Evolutionary conservation across 2,113 vertebrate species (phyloP).

Genomic region (Cavia aperea): DNA sequence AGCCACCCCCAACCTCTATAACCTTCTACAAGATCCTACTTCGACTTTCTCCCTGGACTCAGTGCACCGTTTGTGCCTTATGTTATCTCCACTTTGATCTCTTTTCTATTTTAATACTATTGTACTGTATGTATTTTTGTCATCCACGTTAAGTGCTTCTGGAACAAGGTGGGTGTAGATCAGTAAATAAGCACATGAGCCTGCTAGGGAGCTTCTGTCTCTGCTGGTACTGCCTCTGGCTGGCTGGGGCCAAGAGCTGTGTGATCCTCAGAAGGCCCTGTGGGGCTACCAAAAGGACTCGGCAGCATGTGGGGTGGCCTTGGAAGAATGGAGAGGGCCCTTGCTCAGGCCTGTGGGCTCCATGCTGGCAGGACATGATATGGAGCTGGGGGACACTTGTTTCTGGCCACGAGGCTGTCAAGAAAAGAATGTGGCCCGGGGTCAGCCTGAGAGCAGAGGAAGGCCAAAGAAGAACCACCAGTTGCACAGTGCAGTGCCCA

Average conservation of each 20-base stretch:
- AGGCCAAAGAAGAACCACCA: too few relatives aligned
- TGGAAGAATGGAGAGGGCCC: not conserved
- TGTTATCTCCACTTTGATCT: not conserved
- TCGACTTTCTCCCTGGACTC: not conserved
- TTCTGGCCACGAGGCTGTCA: not conserved
- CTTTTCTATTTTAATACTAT: conserved; percentile 23
- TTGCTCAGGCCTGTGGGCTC: not conserved
- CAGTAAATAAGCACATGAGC: not conserved
- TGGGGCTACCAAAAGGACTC: not conserved
- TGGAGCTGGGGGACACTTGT: not conserved
- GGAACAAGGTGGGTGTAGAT: not conserved
- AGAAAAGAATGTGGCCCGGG: not conserved
- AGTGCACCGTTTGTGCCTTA: not conserved
- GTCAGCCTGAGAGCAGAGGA: not conserved
- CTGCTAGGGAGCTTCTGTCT: accelerated
- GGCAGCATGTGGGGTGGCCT: not conserved
- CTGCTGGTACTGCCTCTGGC: not conserved
- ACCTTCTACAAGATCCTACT: not conserved
- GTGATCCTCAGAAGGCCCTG: not conserved
- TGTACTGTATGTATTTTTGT: conserved; percentile 13
- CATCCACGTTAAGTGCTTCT: not conserved
- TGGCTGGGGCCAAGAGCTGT: accelerated
- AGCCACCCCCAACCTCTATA: not conserved
- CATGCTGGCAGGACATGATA: accelerated
- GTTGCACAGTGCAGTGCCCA: not conserved